Percentiles rank a stretch among this genome's conserved stretches.
phyloP scores from a whole-genome alignment of 2,113 vertebrate genomes.

The Phalacrocorax aristotelis region DNA sequence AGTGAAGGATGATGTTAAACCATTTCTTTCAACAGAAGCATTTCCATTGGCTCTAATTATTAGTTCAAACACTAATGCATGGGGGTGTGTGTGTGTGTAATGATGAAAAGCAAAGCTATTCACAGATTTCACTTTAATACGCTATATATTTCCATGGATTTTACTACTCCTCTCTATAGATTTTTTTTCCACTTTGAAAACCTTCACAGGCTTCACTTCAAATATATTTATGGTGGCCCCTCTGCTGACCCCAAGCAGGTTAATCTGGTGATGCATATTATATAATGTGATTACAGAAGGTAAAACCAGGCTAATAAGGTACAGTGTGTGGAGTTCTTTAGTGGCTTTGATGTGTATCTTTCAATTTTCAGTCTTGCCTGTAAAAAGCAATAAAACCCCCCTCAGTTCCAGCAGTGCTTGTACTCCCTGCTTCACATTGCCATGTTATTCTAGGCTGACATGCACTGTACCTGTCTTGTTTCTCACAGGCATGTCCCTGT shows the following conservation, averaged over 20 bases:
- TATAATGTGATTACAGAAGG: constrained; percentile 67
- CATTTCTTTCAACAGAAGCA: constrained; percentile 14
- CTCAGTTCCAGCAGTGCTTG: constrained; percentile 5
- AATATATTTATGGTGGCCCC: constrained; percentile 50
- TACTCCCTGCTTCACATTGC: constrained; percentile 39
- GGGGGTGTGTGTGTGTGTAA: neutral
- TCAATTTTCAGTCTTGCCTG: constrained; percentile 66
- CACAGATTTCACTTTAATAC: constrained; percentile 51
- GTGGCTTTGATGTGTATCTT: constrained; percentile 71
- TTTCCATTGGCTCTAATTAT: constrained; percentile 65
- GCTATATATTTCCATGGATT: constrained; percentile 52
- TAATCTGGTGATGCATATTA: constrained; percentile 63
- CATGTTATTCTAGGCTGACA: constrained; percentile 20
- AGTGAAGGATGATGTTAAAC: constrained; percentile 3
- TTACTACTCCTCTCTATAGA: constrained; percentile 41
- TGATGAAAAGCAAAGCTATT: constrained; percentile 47
- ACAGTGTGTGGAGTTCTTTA: constrained; percentile 43
- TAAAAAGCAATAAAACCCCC: neutral
- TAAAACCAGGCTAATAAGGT: constrained; percentile 58
- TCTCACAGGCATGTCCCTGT: constrained; percentile 49
- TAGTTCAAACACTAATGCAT: constrained; percentile 20
- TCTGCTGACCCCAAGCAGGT: constrained; percentile 54
- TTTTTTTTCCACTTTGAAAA: constrained; percentile 54
- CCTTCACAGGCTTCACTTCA: constrained; percentile 55
- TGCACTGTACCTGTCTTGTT: constrained; percentile 42